Conservation (phyloP, 1,140 invertebrate species). For the Pogonomyrmex californicus region DNA sequence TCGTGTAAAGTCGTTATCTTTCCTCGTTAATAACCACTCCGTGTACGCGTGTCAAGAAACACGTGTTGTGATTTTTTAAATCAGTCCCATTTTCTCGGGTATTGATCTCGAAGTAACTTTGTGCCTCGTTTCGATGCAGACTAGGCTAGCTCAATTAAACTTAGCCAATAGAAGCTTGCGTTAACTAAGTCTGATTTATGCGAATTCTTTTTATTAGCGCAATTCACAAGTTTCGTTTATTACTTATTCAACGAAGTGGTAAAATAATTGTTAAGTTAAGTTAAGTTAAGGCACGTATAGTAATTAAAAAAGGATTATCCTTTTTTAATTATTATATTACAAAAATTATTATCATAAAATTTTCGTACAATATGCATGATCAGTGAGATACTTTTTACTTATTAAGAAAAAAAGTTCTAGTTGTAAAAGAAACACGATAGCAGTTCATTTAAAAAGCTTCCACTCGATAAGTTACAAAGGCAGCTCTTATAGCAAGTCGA, state of each 20-base stretch:
- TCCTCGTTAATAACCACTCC: not conserved
- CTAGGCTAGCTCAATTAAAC: constrained; percentile 19
- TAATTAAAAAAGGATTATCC: too few relatives aligned
- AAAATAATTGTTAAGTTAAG: not conserved
- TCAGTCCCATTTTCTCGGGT: constrained; percentile 23
- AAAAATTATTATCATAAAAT: not conserved
- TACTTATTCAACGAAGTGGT: not conserved
- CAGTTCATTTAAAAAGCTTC: constrained; percentile 3
- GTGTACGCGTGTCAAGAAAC: not conserved
- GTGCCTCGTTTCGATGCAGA: constrained; percentile 14
- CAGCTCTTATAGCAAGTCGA: not conserved
- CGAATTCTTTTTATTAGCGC: not conserved
- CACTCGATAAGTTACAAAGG: constrained; percentile 13
- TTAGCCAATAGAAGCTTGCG: constrained; percentile 4
- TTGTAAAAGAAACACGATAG: not conserved
- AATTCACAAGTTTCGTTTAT: not conserved
- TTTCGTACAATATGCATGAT: not conserved
- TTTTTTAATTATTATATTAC: too few relatives aligned
- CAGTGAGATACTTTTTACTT: not conserved
- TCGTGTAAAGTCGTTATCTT: not conserved
- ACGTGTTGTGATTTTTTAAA: constrained; percentile 34
- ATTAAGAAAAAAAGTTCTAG: constrained; percentile 11
- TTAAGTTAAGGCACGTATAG: too few relatives aligned
- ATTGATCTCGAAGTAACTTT: constrained; percentile 35
- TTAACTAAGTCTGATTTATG: constrained; percentile 24